Base-by-base conservation (phyloP, 2,113 vertebrate species). In the Oryctolagus cuniculus region DNA sequence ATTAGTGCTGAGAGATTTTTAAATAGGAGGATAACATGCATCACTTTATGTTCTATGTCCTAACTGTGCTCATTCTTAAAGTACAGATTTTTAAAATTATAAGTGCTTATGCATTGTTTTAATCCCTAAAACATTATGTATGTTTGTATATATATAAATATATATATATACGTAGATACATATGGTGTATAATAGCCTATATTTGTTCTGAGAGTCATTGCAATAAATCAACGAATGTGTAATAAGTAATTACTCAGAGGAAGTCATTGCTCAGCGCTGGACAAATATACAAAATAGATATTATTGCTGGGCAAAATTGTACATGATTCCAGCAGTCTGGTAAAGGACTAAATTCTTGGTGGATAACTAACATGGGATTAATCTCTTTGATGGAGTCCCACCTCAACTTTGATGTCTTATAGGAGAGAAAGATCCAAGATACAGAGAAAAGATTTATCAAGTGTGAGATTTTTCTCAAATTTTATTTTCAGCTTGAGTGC, bases 401-500 rank as follows among this genome's bases (percentile, higher is more conserved):
- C 21, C 15, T 78, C 87, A 92, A 72, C 11, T 90, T 95, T 70
- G 16, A 58, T 66, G 84, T 72, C 29, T 7, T 58, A 78, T 51
- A 93, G 87, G 25, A 74, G 78, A 80, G 51, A 91, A 55, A 73
- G 21, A 53, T 73, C 2, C 12, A 31, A 0, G 22, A 58, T 74
- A 66, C 0, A 24, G 36, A 17, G 77, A 10, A 87, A 58, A 36
- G 69, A 87, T 51, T 15, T 58, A 87, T 85, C 38, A 72, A 31
- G 0, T 79, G 25, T 82, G 38, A 86, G 8, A 38, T 0, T 75
- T 17, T 10, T 95, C 80, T 36, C 4, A 96, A 61, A 6, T 86
- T 89, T 11, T 89, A 1, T 84, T 96, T 98, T 94, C 36, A 85
- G 3, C 1, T 36, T 92, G 66, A 22, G 66, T 72, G 6, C 4